Evolutionary conservation across 2,888 invertebrate genomes (phyloP), one percentile per base, ranked within the genome.

Genomic region (Scotopteryx bipunctaria): DNA sequence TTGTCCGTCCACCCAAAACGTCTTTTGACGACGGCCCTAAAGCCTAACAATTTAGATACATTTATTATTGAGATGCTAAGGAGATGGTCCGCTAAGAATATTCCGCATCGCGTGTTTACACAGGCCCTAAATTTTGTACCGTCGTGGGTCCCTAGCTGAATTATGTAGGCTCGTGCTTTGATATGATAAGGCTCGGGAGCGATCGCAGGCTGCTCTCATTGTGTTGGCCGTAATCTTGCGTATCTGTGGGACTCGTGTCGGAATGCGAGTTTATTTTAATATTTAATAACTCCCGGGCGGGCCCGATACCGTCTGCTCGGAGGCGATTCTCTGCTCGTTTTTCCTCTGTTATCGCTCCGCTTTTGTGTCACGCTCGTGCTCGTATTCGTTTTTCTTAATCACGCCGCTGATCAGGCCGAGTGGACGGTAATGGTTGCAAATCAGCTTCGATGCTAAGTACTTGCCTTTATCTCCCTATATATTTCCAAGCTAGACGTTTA

Each of bases 211-310:
- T 78, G 81, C 78, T 83, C 83, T 88, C 84, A 89, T 90, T 90
- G 88, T 90, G 86, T 80, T 83, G 75, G 75, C 73, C 67, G 78
- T 83, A 86, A 87, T 89, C 87, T 86, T 79, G 79, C 78, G 81
- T 86, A 89, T 89, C 88, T 83, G 78, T 76, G 79, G 79, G 80
- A 86, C 84, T 86, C 85, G 86, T 84, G 85, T 81, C 77, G 86
- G 87, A 86, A 88, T 88, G 87, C 86, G 77, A 85, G 87, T 85
- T 87, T 88, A 88, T 89, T 89, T 89, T 90, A 88, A 90, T 89
- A 89, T 90, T 90, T 90, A 89, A 90, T 89, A 89, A 89, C 83
- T 85, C 83, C 80, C 80, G 76, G 81, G 81, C 83, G 79, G 76
- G 73, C 76, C 72, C 46, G 87, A 86, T 88, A 87, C 76, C 81